Base-by-base conservation (phyloP, 2,888 invertebrate genomes). In the Epinotia bilunana region DNA sequence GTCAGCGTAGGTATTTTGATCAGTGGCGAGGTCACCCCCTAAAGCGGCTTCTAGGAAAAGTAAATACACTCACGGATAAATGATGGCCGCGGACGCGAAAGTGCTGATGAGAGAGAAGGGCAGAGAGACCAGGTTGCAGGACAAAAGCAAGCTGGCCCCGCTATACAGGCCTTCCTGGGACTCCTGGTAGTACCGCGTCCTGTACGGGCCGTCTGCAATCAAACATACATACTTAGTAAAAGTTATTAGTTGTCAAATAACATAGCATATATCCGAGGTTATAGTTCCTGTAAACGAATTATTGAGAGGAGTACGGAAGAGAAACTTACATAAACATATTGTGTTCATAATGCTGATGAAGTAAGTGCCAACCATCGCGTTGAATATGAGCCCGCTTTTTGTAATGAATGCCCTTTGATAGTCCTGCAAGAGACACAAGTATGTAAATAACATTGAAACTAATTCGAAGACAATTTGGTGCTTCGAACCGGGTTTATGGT, bases 181-280 rank as follows among this genome's bases (percentile, higher is more conserved):
- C 84, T 99, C 99, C 86, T 98, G 98, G 80, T 98, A 98, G 90
- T 98, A 98, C 58, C 98, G 95, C n/a, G 97, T 98, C n/a, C 98
- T 95, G 90, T 97, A 97, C 49, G 96, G 95, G 3, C 97, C 97
- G 93, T 96, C 97, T 97, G 85, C 20, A 92, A 90, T 46, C 13
- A 46, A 9, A 46, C 12, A 7, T 5, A 33, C 0, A 18, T 39
- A 20, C 5, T 46, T n/a, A 3, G 28, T 3, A 20, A 20, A 46
- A 46, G 18, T 12, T 64, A 18, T 18, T 3, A 18, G 55, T 7
- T 16, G 4, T 46, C 4, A 13, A 46, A 12, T 46, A 13, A 13
- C 46, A 43, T 43, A 43, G 33, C 6, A 1, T 43, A 2, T 43
- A 43, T 12, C 12, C 46, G 13, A 61, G 1, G 7, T 39, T 12